phyloP scores from a whole-genome alignment of 2,888 invertebrate genomes.

The Limnephilus marmoratus region DNA sequence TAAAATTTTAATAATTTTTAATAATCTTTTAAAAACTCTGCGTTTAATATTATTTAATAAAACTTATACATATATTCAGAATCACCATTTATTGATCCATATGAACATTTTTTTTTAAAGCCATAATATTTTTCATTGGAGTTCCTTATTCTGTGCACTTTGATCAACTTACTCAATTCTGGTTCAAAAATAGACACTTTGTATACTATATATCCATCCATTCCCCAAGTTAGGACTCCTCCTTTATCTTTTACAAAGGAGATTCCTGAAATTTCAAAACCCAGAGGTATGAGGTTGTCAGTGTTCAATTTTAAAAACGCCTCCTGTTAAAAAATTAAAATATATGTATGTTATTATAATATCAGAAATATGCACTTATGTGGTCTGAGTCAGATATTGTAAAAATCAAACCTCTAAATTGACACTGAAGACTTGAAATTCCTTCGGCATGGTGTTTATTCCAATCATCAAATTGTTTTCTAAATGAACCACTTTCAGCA shows the following conservation, averaged over 20 bases:
- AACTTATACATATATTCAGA: no score
- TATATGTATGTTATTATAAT: conserved; percentile 20
- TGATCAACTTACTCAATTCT: conserved; percentile 48
- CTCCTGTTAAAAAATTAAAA: conserved; percentile 44
- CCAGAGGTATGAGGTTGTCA: conserved; percentile 70
- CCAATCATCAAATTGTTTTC: conserved; percentile 50
- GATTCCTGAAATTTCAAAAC: conserved; percentile 72
- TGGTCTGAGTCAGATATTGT: background rate
- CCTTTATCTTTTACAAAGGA: conserved; percentile 68
- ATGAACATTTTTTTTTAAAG: no score
- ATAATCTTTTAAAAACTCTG: no score
- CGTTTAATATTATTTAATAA: no score
- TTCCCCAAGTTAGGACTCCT: conserved; percentile 71
- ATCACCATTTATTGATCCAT: no score
- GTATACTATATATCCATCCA: conserved; percentile 69
- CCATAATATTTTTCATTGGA: no score
- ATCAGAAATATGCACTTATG: background rate
- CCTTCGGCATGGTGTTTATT: conserved; percentile 47
- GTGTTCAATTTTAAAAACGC: conserved; percentile 52
- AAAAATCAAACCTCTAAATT: background rate
- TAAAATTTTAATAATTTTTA: no score
- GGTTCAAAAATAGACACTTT: conserved; percentile 32
- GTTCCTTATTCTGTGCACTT: background rate
- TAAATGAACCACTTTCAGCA: conserved; percentile 51
- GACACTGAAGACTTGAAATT: conserved; percentile 49